These are phyloP conservation scores for Synodontis membranacea DNA, from an alignment of 2,113 vertebrate genomes.

Conservation along the genomic window DNA sequence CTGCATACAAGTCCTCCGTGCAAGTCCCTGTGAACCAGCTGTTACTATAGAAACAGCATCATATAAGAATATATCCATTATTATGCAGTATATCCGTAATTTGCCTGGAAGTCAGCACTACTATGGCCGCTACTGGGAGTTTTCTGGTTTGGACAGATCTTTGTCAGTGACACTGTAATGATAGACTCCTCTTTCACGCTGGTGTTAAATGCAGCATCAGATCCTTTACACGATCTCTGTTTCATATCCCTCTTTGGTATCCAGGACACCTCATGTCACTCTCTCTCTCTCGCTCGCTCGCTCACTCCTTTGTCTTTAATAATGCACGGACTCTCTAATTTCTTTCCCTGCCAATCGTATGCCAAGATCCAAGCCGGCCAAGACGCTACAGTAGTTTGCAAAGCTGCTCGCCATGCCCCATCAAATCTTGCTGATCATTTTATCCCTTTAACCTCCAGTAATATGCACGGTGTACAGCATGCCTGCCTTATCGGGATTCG, in stretches of 20 bases:
- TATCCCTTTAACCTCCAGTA: too few species aligned
- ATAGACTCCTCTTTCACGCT: slow-evolving; percentile 41
- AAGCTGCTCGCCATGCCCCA: neutral
- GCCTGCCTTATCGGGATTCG: neutral
- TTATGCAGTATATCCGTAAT: neutral
- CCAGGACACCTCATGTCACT: neutral
- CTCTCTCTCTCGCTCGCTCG: neutral
- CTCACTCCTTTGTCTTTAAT: slow-evolving; percentile 22
- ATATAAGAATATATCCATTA: neutral
- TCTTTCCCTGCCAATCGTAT: neutral
- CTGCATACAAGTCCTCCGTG: neutral
- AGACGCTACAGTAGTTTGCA: neutral
- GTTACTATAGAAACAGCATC: neutral
- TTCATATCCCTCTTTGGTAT: slow-evolving; percentile 12
- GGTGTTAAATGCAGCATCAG: slow-evolving; percentile 44
- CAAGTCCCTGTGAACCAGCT: neutral
- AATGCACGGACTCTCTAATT: slow-evolving; percentile 46
- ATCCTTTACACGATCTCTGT: slow-evolving; percentile 22
- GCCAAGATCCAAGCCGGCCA: neutral
- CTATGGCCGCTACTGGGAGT: neutral
- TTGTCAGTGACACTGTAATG: slow-evolving; percentile 11
- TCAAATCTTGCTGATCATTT: neutral
- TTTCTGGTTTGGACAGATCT: slow-evolving; percentile 1
- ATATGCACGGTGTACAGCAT: neutral
- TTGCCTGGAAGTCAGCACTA: neutral